Evolutionary conservation across 1,140 invertebrate genomes (phyloP).

Genomic region (Gryon sp.): DNA sequence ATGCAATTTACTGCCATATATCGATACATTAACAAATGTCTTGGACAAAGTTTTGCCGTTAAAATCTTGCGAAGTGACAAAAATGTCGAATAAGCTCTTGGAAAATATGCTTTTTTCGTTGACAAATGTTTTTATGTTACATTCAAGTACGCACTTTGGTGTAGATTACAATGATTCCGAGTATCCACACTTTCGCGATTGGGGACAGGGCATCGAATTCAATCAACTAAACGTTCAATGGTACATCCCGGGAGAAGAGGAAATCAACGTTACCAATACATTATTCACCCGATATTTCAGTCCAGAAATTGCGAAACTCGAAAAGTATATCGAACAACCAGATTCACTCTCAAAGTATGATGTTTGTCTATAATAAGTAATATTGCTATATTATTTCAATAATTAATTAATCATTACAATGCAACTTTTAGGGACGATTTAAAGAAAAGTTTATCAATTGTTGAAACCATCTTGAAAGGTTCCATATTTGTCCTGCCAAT

Average conservation of each 20-base stretch:
- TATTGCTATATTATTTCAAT: slow-evolving; percentile 4
- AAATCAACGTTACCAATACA: slow-evolving; percentile 83
- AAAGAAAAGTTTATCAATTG: slow-evolving; percentile 76
- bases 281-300: slow-evolving; percentile 84
- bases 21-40: slow-evolving; percentile 81
- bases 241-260: slow-evolving; percentile 87
- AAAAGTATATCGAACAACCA: slow-evolving; percentile 76
- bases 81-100: slow-evolving; percentile 79
- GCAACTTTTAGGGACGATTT: slow-evolving; percentile 77
- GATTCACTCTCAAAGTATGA: slow-evolving; percentile 69
- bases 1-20: slow-evolving; percentile 82
- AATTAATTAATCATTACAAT: slow-evolving; percentile 52
- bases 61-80: slow-evolving; percentile 82
- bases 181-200: slow-evolving; percentile 90
- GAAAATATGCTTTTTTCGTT: slow-evolving; percentile 81
- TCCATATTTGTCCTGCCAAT: slow-evolving; percentile 82
- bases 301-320: slow-evolving; percentile 80
- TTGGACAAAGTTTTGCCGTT: slow-evolving; percentile 83
- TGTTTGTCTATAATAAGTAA: slow-evolving; percentile 34
- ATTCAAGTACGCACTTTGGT: slow-evolving; percentile 82
- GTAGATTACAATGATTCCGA: slow-evolving; percentile 83
- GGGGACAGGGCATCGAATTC: slow-evolving; percentile 87
- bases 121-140: slow-evolving; percentile 82
- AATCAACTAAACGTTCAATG: slow-evolving; percentile 86
- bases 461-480: slow-evolving; percentile 74